A percentile compares a stretch with the other conserved stretches of the same genome.
Evolutionary conservation across 2,113 vertebrate species (phyloP).

Genomic region (Zosterops hypoxanthus): DNA sequence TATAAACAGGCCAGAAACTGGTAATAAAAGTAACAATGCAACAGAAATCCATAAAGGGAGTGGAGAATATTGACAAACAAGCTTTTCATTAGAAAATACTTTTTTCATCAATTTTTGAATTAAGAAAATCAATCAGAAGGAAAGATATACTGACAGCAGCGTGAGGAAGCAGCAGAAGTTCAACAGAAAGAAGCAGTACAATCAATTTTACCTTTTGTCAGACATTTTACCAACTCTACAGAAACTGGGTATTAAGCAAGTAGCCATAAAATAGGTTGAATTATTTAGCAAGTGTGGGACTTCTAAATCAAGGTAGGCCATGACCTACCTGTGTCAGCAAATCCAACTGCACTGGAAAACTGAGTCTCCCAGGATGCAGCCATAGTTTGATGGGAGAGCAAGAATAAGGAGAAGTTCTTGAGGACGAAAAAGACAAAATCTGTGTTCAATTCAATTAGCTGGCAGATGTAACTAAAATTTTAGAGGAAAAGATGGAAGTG

Average conservation of each 20-base stretch:
- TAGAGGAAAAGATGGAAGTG: neutral
- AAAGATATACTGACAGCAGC: neutral
- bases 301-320: neutral
- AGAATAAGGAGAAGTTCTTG: neutral
- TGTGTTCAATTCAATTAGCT: neutral
- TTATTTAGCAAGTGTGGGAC: conserved; percentile 2
- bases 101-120: conserved; percentile 16
- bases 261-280: conserved; percentile 19
- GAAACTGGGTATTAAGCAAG: conserved; percentile 28
- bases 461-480: neutral
- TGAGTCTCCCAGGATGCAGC: neutral
- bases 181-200: neutral
- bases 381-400: neutral
- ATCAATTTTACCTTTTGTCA: conserved; percentile 8
- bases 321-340: neutral
- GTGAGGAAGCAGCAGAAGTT: neutral
- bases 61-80: neutral
- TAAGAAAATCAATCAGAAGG: conserved; percentile 21
- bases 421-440: neutral
- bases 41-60: neutral
- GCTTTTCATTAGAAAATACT: conserved; percentile 34
- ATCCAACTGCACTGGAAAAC: neutral
- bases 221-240: neutral
- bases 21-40: neutral
- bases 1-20: neutral